phyloP scores from a whole-genome alignment of 2,888 invertebrate species.

The Hemicrepidius hirtus region DNA sequence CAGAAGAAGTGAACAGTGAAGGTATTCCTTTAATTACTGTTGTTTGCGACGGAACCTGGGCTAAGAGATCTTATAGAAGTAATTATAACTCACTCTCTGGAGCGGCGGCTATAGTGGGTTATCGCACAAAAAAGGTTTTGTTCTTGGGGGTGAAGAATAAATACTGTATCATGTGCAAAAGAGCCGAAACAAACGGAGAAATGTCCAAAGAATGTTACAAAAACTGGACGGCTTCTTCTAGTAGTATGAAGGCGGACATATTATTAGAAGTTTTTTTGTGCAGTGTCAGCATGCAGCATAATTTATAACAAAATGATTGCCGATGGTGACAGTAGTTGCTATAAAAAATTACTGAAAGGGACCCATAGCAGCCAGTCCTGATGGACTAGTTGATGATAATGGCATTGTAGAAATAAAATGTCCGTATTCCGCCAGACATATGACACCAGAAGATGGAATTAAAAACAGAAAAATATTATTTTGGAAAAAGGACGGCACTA shows the following conservation, averaged over 20 bases:
- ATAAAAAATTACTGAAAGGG: slow-evolving; percentile 38
- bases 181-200: slow-evolving; percentile 9
- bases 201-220: too few relatives aligned
- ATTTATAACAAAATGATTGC: too few relatives aligned
- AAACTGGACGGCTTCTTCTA: too few relatives aligned
- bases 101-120: slow-evolving; percentile 39
- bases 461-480: slow-evolving; percentile 3
- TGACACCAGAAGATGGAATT: not conserved
- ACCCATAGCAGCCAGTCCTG: slow-evolving; percentile 18
- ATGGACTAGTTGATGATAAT: not conserved
- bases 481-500: slow-evolving; percentile 2
- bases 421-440: not conserved
- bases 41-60: slow-evolving; percentile 40
- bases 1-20: too few relatives aligned
- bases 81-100: slow-evolving; percentile 47
- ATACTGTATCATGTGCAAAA: slow-evolving; percentile 11
- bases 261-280: too few relatives aligned
- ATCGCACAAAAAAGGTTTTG: too few relatives aligned
- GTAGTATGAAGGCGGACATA: too few relatives aligned
- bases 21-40: slow-evolving; percentile 41
- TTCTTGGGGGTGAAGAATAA: too few relatives aligned
- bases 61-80: slow-evolving; percentile 38
- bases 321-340: slow-evolving; percentile 51
- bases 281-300: too few relatives aligned
- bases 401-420: slow-evolving; percentile 19